Evolutionary conservation across 2,113 vertebrate species (phyloP), one percentile per base, ranked within the genome.

Genomic region (Neomonachus schauinslandi): DNA sequence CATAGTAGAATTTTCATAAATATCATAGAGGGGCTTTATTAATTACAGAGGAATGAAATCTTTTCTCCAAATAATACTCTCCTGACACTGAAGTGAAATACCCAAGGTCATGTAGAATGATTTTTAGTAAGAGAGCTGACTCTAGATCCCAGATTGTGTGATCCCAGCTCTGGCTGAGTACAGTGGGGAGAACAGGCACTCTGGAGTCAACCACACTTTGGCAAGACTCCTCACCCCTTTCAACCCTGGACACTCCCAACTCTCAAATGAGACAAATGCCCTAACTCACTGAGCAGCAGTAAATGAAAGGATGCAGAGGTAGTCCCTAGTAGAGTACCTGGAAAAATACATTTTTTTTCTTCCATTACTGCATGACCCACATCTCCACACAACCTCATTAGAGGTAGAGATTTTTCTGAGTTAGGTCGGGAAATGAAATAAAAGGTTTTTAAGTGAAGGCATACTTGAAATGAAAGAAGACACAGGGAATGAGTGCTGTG

Each of bases 401-500:
- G 12, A 61, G 11, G 15, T 51, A 59, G 59, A 81, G 42, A 59
- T 16, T 39, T 81, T 36, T 2, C n/a, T n/a, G 21, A 46, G 12
- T n/a, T 21, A 61, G 22, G 12, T 13, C 12, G 1, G 16, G 42
- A 94, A 95, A n/a, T n/a, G 24, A 93, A 77, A 71, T 53, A 33
- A 55, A 53, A 55, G 0, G 1, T 9, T 87, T 76, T 76, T 46
- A 80, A 77, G 24, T 21, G 28, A 87, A 79, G 15, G 1, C 1
- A 11, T 7, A 4, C 26, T 12, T 65, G 71, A 71, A 79, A n/a
- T 18, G 7, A 67, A 5, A 92, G 39, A 28, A 79, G 36, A 26
- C 33, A 21, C 2, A 1, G 1, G 1, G 4, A n/a, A 36, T 63
- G 14, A 69, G 3, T 14, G 0, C 1, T 13, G 9, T 21, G 4